These are phyloP conservation scores for Pomatostomus ruficeps DNA, from an alignment of 2,113 vertebrate species.

Conservation along the genomic window DNA sequence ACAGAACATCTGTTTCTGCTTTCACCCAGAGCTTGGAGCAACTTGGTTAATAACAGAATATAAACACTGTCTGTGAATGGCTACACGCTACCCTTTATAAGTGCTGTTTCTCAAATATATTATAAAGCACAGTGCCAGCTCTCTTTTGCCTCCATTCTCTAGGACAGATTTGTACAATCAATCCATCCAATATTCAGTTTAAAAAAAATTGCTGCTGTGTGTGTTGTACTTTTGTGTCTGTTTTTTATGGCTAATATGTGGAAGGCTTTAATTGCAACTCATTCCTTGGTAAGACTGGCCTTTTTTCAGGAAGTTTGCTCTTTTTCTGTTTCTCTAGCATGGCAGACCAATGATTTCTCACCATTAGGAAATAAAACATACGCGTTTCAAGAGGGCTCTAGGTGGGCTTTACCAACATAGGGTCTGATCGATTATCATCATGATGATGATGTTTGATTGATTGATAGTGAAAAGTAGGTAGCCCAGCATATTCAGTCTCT, in stretches of 20 bases:
- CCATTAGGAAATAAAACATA: neutral
- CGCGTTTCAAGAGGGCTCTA: neutral
- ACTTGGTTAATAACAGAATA: neutral
- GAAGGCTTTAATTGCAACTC: neutral
- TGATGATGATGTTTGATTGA: neutral
- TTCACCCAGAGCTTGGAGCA: neutral
- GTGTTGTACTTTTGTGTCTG: neutral
- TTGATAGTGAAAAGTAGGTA: neutral
- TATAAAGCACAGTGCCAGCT: neutral
- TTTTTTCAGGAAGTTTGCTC: neutral
- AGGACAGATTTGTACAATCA: neutral
- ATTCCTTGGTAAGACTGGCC: neutral
- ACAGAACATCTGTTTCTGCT: neutral
- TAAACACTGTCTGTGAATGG: neutral
- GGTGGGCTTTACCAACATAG: neutral
- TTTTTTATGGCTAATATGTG: neutral
- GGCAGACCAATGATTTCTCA: neutral
- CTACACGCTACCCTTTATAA: neutral
- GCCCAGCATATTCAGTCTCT: neutral
- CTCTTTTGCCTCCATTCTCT: neutral
- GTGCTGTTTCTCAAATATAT: neutral
- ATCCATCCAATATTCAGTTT: neutral
- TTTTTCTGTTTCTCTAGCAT: neutral
- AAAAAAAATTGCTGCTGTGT: neutral
- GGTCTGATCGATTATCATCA: neutral